Conservation (phyloP, 2,113 vertebrate genomes). For the Oreochromis tanganicae region DNA sequence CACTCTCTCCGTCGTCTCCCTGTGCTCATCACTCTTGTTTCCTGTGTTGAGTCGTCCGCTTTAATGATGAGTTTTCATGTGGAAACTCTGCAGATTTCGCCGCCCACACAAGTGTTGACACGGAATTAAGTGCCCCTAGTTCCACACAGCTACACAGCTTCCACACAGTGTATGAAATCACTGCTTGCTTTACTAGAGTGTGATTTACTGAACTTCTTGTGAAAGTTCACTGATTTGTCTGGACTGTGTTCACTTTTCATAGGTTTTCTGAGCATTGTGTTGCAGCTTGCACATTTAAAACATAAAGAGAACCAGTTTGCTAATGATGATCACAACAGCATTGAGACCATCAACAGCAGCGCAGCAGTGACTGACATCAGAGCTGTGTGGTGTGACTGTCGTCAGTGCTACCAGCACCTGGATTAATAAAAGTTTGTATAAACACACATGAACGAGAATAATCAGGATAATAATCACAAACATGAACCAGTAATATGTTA, state of each 20-base stretch:
- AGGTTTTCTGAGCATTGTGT: neutral
- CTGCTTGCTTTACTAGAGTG: neutral
- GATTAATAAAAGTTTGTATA: neutral
- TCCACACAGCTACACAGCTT: neutral
- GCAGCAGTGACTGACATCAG: neutral
- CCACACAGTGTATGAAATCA: neutral
- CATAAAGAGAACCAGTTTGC: neutral
- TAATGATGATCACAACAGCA: neutral
- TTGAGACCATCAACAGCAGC: neutral
- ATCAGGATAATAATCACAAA: neutral
- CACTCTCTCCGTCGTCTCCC: neutral
- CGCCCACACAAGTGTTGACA: neutral
- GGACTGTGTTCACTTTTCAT: neutral
- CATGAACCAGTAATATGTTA: neutral
- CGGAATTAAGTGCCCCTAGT: neutral
- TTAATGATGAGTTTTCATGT: neutral
- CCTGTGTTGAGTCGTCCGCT: neutral
- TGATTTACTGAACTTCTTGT: neutral
- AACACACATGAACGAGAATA: neutral
- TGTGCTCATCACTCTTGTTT: neutral
- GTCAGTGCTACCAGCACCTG: neutral
- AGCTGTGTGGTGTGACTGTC: neutral
- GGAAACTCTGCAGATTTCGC: neutral
- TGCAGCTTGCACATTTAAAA: neutral
- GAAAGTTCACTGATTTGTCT: neutral